Evolutionary conservation across 2,888 invertebrate genomes (phyloP), one percentile per base, ranked within the genome.

Genomic region (Tyria jacobaeae): DNA sequence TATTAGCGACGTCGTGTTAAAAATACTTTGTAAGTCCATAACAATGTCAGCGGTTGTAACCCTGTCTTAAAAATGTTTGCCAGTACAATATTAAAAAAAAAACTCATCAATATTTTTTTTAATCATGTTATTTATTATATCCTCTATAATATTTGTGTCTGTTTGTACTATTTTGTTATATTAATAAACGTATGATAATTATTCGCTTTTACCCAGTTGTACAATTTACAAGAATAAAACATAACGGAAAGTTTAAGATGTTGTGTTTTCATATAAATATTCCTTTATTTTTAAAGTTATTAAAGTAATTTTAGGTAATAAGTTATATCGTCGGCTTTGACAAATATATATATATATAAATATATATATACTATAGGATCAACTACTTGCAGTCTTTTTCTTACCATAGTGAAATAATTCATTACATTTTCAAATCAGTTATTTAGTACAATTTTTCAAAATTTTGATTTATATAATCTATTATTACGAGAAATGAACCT

Each of bases 391-490:
- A 48, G 48, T 56, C 9, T 10, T 24, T 56, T 54, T 44, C 9
- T 35, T 41, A 25, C 35, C 35, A 34, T 51, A 48, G 12, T 25
- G 3, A 47, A 41, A 57, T 27, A 50, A 24, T 37, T 34, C 37
- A 14, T 50, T 53, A 31, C n/a, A 21, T 55, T 51, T 41, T 56
- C 53, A 53, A 50, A 63, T 60, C n/a, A 64, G 56, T 62, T 58
- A 62, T 66, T 53, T 27, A 48, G 7, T 25, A 17, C 31, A 39
- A 31, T 49, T 31, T 31, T 4, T n/a, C n/a, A n/a, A n/a, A n/a
- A n/a, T n/a, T n/a, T n/a, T n/a, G n/a, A n/a, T n/a, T n/a, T n/a
- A n/a, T n/a, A n/a, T n/a, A n/a, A n/a, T n/a, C n/a, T n/a, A n/a
- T n/a, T n/a, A n/a, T n/a, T n/a, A n/a, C n/a, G n/a, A n/a, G n/a